Conservation (phyloP, 1,140 invertebrate genomes). For the Solenopsis fugax region DNA sequence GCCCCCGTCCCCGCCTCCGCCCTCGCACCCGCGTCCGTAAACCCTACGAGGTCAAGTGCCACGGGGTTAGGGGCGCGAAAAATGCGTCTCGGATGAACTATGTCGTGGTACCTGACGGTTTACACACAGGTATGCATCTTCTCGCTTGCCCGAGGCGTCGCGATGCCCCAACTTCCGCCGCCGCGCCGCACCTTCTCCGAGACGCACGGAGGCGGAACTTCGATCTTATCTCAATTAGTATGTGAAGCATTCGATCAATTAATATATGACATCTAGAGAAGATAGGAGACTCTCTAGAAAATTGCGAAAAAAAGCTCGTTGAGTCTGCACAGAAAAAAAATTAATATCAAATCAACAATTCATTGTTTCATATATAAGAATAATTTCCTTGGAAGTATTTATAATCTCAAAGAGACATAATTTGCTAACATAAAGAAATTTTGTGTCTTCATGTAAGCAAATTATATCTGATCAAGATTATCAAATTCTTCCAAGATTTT, state of each 20-base stretch:
- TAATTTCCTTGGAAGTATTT: no score
- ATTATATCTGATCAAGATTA: no score
- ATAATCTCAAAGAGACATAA: no score
- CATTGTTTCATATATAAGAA: no score
- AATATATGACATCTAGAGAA: neutral
- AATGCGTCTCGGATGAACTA: constrained; percentile 76
- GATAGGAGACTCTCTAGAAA: no score
- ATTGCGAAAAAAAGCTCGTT: neutral
- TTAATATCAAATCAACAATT: no score
- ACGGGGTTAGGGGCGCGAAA: constrained; percentile 72
- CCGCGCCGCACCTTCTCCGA: neutral
- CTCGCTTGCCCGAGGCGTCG: constrained; percentile 10
- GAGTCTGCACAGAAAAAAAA: no score
- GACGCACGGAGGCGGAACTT: constrained; percentile 30
- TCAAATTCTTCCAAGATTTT: no score
- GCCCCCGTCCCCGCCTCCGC: neutral
- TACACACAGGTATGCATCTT: constrained; percentile 73
- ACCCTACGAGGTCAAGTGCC: constrained; percentile 54
- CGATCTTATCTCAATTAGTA: constrained; percentile 21
- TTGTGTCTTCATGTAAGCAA: no score
- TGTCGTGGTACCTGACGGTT: constrained; percentile 65
- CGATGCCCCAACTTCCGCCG: neutral
- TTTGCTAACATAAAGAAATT: no score
- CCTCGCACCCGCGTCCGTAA: constrained; percentile 16
- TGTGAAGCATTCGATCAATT: neutral